Evolutionary conservation across 2,797 vertebrate species (phyloP).

Genomic region (Luscinia megarhynchos): DNA sequence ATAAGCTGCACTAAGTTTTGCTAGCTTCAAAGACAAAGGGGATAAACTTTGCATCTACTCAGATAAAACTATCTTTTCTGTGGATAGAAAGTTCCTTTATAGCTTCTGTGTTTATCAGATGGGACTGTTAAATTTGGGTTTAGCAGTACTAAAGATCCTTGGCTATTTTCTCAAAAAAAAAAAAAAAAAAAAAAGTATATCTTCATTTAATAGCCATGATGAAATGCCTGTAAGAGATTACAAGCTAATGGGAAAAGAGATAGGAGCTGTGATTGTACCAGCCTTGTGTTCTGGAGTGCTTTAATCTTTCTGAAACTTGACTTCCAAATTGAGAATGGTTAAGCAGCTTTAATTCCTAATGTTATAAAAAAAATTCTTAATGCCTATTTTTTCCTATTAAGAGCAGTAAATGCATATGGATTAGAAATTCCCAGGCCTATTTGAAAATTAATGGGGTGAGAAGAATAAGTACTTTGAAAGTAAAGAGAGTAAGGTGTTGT

Average conservation of each 20-base stretch:
- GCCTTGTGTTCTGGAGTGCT: conserved; percentile 29
- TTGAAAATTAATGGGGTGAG: conserved; percentile 58
- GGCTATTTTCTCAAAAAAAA: conserved; percentile 20
- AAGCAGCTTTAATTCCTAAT: conserved; percentile 69
- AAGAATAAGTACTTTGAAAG: conserved; percentile 28
- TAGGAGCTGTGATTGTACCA: conserved; percentile 47
- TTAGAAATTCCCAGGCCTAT: conserved; percentile 53
- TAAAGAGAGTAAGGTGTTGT: not conserved
- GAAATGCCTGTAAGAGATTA: conserved; percentile 52
- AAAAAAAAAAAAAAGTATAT: not conserved
- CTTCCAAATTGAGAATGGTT: conserved; percentile 66
- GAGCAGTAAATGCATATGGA: conserved; percentile 40
- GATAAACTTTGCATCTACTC: not conserved
- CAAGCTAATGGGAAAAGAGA: conserved; percentile 49
- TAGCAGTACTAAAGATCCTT: conserved; percentile 17
- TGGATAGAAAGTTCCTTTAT: not conserved
- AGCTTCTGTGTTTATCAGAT: not conserved
- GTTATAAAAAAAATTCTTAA: conserved; percentile 52
- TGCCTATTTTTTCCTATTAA: conserved; percentile 53
- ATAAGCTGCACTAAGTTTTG: not conserved
- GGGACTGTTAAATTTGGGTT: not conserved
- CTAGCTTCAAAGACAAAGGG: not conserved
- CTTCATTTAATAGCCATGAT: conserved; percentile 17
- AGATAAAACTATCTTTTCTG: not conserved
- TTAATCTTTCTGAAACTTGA: conserved; percentile 68